A percentile compares a stretch with the other conserved stretches of the same genome.
Conservation (phyloP, 2,797 vertebrate genomes). For the Trematomus bernacchii region DNA sequence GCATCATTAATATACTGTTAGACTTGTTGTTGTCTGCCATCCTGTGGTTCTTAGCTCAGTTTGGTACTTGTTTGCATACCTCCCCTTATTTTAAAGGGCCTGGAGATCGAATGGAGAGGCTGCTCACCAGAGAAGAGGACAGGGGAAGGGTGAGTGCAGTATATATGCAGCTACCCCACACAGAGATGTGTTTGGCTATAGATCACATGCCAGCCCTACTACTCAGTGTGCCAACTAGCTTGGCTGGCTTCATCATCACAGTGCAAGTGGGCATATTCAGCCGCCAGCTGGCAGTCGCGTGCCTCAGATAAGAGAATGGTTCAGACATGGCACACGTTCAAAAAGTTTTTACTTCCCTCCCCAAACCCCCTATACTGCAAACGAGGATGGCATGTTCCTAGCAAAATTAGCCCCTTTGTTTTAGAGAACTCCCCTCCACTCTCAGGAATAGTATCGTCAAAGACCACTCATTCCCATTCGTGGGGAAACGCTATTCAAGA, state of each 20-base stretch:
- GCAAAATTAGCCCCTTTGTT: constrained; percentile 85
- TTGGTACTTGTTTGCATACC: constrained; percentile 11
- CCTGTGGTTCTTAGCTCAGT: constrained; percentile 20
- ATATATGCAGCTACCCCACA: constrained; percentile 68
- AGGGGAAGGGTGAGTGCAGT: constrained; percentile 32
- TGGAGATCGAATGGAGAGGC: constrained; percentile 43
- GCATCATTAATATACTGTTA: constrained; percentile 8
- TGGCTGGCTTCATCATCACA: constrained; percentile 84
- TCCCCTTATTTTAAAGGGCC: constrained; percentile 20
- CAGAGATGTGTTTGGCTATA: constrained; percentile 76
- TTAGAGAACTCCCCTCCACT: constrained; percentile 87
- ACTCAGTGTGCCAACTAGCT: constrained; percentile 83
- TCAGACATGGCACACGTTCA: constrained; percentile 90
- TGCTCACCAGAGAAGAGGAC: constrained; percentile 36
- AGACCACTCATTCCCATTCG: constrained; percentile 79
- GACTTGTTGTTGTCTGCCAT: constrained; percentile 29
- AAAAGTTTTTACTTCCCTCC: constrained; percentile 89
- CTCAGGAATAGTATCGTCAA: constrained; percentile 89
- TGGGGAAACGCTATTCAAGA: constrained; percentile 71
- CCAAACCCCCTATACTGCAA: constrained; percentile 88
- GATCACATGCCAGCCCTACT: constrained; percentile 80
- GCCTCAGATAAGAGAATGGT: constrained; percentile 89
- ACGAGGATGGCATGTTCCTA: constrained; percentile 90
- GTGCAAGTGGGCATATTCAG: constrained; percentile 87
- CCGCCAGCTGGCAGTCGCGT: constrained; percentile 91